These are phyloP conservation scores for Epiblema foenella DNA, from an alignment of 2,888 invertebrate species.

Conservation along the genomic window DNA sequence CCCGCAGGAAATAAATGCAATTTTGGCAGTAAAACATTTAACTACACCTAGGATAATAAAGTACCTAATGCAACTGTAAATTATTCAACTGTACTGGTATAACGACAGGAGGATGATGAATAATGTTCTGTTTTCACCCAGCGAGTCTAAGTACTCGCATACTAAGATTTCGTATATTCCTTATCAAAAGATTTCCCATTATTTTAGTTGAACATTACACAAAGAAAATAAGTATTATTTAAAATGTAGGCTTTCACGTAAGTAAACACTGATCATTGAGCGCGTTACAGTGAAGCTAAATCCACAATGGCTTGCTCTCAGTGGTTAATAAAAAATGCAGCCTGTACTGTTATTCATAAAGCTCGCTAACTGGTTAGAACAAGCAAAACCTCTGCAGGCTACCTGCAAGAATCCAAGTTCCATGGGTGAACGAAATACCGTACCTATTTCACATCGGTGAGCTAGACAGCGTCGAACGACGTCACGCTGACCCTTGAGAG, in stretches of 20 bases:
- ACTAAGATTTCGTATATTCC: neutral
- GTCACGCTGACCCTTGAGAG: no score
- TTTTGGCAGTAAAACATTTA: no score
- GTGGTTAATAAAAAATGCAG: slow-evolving; percentile 38
- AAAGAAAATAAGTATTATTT: neutral
- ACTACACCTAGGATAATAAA: no score
- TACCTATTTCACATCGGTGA: no score
- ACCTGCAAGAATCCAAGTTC: no score
- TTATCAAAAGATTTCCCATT: neutral
- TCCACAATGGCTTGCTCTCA: slow-evolving; percentile 18
- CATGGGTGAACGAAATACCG: no score
- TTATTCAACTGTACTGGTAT: no score
- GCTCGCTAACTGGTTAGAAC: neutral
- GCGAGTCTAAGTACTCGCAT: neutral
- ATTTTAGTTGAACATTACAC: neutral
- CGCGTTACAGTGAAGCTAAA: slow-evolving; percentile 28
- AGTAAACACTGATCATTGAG: slow-evolving; percentile 22
- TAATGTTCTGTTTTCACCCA: neutral
- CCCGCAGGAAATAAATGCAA: no score
- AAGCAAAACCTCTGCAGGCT: no score
- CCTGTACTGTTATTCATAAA: neutral
- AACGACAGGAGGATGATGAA: no score
- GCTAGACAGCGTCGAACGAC: no score
- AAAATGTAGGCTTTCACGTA: slow-evolving; percentile 10
- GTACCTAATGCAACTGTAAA: no score